A percentile compares a stretch with the other conserved stretches of the same genome.
Evolutionary conservation across 2,888 invertebrate species (phyloP).

Genomic region (Ophioninae sp.): DNA sequence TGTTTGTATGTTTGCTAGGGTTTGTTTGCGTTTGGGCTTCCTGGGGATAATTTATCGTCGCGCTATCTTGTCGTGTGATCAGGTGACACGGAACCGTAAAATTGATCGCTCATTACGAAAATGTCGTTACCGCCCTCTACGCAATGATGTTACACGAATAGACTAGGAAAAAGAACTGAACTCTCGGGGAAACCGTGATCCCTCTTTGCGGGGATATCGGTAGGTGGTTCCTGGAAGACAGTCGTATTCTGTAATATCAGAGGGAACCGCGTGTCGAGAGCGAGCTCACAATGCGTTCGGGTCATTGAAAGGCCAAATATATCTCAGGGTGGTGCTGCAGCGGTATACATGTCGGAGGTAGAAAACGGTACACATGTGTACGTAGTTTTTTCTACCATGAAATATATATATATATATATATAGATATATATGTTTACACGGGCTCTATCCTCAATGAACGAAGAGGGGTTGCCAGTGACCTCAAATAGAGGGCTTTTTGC

Average conservation of each 20-base stretch:
- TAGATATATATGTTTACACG: slow-evolving; percentile 22
- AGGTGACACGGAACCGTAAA: too few relatives aligned
- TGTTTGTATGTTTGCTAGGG: too few relatives aligned
- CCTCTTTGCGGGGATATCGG: background rate
- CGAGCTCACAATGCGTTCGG: slow-evolving; percentile 28
- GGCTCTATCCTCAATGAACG: slow-evolving; percentile 32
- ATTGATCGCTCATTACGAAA: too few relatives aligned
- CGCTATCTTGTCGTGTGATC: too few relatives aligned
- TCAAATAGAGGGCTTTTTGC: slow-evolving; percentile 59
- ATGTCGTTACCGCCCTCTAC: too few relatives aligned
- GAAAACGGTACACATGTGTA: slow-evolving; percentile 5
- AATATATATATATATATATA: slow-evolving; percentile 18
- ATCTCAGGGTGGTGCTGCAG: slow-evolving; percentile 50
- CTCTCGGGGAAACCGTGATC: too few relatives aligned
- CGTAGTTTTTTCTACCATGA: background rate
- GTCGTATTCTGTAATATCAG: slow-evolving; percentile 1
- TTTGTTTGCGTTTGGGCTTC: too few relatives aligned
- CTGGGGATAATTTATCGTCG: too few relatives aligned
- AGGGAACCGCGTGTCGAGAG: slow-evolving; percentile 32
- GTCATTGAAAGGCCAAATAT: slow-evolving; percentile 46
- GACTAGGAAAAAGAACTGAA: too few relatives aligned
- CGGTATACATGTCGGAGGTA: slow-evolving; percentile 20
- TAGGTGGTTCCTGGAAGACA: slow-evolving; percentile 9
- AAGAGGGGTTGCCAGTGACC: slow-evolving; percentile 58
- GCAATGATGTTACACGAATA: too few relatives aligned